Base-by-base conservation (phyloP, 2,113 vertebrate species). In the Suncus etruscus region DNA sequence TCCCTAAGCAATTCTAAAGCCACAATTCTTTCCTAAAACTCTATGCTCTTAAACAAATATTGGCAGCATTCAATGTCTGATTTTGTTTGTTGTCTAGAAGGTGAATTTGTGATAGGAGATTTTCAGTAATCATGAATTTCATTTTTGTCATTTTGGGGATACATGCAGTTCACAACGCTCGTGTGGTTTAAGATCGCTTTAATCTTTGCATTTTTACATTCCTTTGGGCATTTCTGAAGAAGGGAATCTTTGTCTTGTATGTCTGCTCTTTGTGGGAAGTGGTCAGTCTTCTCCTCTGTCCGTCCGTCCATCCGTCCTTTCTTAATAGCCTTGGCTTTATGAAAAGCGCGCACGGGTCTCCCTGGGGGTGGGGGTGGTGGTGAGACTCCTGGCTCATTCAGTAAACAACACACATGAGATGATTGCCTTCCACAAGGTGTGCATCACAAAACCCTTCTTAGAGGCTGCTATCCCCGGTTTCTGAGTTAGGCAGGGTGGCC, bases 381-480 rank as follows among this genome's bases (percentile, higher is more conserved):
- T 39, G 39, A 39, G 87, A 92, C 58, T 54, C 16, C 29, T 4
- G 11, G 7, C 24, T 24, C 0, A 63, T 76, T 24, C 0, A 63
- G 72, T 70, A 15, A 78, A 51, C 12, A 81, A 31, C 45, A 32
- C 20, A 0, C 29, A 20, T 87, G 85, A 81, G 72, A 63, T 25
- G 39, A 39, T 22, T 12, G 65, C 66, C 50, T n/a, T 72, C 22
- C 68, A 39, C 29, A 14, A 70, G 15, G 79, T 51, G 3, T 22
- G 58, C 12, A 54, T 32, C 51, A 31, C 54, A 50, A 39, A 39
- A 5, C 7, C 9, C 48, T 72, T 47, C 54, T 98, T 95, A 99
- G 78, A 99, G 97, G 96, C 98, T 99, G 75, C 99, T 99, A 87
- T 99, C 97, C 0, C 97, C 84, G 0, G 98, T 95, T 93, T 97